Evolutionary conservation across 1,140 invertebrate species (phyloP).

Genomic region (Stegodyphus dumicola): DNA sequence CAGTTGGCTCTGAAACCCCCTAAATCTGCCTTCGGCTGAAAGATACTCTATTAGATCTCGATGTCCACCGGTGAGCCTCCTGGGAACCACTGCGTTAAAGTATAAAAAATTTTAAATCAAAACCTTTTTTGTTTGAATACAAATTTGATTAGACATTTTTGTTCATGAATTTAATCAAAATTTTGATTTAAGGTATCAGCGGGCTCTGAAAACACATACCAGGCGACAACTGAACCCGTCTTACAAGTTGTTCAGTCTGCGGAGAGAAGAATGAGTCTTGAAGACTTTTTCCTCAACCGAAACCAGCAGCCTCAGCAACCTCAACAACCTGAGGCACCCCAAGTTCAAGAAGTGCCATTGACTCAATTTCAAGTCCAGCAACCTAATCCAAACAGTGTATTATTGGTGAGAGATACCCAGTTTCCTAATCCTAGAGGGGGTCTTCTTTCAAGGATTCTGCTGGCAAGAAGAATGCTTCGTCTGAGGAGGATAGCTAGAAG

Average conservation of each 20-base stretch:
- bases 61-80: neutral
- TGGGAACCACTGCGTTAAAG: neutral
- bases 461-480: constrained; percentile 27
- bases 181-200: neutral
- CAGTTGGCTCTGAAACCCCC: neutral
- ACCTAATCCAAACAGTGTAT: constrained; percentile 13
- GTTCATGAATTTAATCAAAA: no score
- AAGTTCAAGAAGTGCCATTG: neutral
- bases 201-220: neutral
- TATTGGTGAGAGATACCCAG: constrained; percentile 20
- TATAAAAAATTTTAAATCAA: no score
- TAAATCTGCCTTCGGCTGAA: neutral
- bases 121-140: no score
- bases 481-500: constrained; percentile 25
- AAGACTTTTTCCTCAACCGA: constrained; percentile 45
- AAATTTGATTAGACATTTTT: no score
- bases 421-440: constrained; percentile 10
- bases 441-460: constrained; percentile 3
- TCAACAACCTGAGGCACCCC: neutral
- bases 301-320: neutral
- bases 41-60: neutral
- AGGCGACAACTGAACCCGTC: neutral
- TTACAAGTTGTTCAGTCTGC: neutral
- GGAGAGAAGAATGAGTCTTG: constrained; percentile 22
- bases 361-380: constrained; percentile 28